Evolutionary conservation across 2,797 vertebrate genomes (phyloP).

Genomic region (Lagorchestes hirsutus): DNA sequence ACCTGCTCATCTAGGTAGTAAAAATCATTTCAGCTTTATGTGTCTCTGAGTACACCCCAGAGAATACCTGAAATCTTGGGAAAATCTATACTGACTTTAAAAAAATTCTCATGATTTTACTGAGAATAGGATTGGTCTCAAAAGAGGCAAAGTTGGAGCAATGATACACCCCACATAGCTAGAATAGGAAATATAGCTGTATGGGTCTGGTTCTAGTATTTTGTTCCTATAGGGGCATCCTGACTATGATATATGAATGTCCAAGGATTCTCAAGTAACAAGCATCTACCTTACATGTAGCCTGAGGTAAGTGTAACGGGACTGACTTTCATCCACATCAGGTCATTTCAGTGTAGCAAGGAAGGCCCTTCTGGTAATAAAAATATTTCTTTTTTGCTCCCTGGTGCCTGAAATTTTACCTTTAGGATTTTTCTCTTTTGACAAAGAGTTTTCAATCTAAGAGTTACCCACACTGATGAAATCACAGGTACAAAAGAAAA

Average conservation of each 20-base stretch:
- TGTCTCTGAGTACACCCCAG: constrained; percentile 19
- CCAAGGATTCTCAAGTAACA: neutral
- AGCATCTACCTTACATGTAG: neutral
- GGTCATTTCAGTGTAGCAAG: neutral
- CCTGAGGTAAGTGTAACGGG: neutral
- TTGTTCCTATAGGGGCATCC: neutral
- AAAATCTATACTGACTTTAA: constrained; percentile 63
- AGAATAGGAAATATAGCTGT: neutral
- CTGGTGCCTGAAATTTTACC: neutral
- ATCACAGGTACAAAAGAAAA: neutral
- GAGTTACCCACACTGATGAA: neutral
- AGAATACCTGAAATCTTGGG: constrained; percentile 55
- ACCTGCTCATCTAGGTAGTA: constrained; percentile 35
- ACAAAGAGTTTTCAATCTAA: neutral
- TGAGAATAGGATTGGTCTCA: neutral
- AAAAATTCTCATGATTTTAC: constrained; percentile 20
- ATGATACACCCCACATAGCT: neutral
- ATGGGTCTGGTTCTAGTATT: neutral
- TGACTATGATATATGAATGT: neutral
- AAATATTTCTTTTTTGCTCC: neutral
- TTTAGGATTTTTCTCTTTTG: neutral
- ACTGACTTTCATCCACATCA: neutral
- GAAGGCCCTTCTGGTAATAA: neutral
- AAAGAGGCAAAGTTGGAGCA: neutral
- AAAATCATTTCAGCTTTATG: constrained; percentile 34